phyloP scores from a whole-genome alignment of 2,113 vertebrate species.

The Takifugu flavidus region DNA sequence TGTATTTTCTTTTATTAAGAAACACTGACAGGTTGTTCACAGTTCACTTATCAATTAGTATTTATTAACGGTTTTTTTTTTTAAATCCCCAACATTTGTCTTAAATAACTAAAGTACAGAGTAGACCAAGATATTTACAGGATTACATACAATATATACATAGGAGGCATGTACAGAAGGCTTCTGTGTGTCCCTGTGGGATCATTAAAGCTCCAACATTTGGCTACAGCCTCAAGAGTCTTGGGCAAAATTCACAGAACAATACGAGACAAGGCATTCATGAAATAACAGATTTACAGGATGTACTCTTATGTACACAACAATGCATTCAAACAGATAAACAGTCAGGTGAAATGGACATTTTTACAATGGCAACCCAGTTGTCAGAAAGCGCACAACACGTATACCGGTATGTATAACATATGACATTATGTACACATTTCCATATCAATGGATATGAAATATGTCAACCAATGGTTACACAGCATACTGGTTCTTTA shows the following conservation, averaged over 20 bases:
- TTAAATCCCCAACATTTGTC: constrained; percentile 15
- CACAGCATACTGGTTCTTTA: constrained; percentile 15
- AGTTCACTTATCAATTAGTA: constrained; percentile 44
- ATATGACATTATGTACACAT: constrained; percentile 53
- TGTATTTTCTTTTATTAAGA: not conserved
- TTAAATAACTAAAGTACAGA: constrained; percentile 67
- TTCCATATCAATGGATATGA: constrained; percentile 55
- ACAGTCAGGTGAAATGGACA: constrained; percentile 9
- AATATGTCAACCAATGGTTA: constrained; percentile 33
- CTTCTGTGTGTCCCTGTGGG: constrained; percentile 13
- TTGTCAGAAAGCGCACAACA: constrained; percentile 32
- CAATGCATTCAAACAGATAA: constrained; percentile 15
- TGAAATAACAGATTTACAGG: constrained; percentile 33
- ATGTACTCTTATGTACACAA: constrained; percentile 32
- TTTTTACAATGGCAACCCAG: constrained; percentile 36
- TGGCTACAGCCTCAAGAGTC: constrained; percentile 48
- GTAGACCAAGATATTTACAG: constrained; percentile 60
- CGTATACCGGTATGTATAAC: constrained; percentile 63
- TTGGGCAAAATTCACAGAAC: constrained; percentile 15
- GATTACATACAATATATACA: constrained; percentile 66
- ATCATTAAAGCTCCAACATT: constrained; percentile 55
- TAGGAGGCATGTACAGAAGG: constrained; percentile 57
- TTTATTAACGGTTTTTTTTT: constrained; percentile 60
- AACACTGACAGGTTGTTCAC: not conserved
- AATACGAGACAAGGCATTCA: not conserved